Percentiles rank a stretch among this genome's conserved stretches.
Evolutionary conservation across 1,140 invertebrate species (phyloP).

Genomic region (Hirudo medicinalis): DNA sequence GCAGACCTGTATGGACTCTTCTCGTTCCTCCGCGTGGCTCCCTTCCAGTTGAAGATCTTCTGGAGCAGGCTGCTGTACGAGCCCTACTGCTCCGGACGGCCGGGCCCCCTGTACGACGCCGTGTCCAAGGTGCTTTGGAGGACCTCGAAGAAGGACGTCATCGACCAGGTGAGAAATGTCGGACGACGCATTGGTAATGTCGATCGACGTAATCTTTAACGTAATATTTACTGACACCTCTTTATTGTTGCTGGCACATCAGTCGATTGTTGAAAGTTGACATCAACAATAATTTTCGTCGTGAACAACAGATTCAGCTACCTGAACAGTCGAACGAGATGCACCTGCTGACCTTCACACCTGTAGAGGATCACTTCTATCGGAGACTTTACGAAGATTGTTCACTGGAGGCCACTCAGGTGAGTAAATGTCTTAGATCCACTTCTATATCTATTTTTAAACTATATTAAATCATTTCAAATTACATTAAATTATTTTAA

Average conservation of each 20-base stretch:
- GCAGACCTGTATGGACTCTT: slow-evolving; percentile 57
- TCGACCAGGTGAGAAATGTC: slow-evolving; percentile 42
- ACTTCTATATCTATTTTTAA: too few species aligned
- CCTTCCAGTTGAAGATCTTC: slow-evolving; percentile 46
- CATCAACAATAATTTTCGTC: not conserved
- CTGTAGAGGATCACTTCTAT: slow-evolving; percentile 51
- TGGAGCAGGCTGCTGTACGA: slow-evolving; percentile 49
- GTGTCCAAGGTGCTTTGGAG: slow-evolving; percentile 57
- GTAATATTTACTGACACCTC: not conserved
- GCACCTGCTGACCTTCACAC: slow-evolving; percentile 48
- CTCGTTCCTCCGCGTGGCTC: slow-evolving; percentile 53
- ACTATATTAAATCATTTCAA: too few species aligned
- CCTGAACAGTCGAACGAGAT: slow-evolving; percentile 42
- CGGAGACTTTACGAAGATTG: slow-evolving; percentile 42
- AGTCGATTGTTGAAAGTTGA: too few species aligned
- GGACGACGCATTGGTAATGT: too few species aligned
- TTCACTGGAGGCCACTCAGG: slow-evolving; percentile 34
- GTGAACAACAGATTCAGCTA: slow-evolving; percentile 41
- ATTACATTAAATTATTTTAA: too few species aligned
- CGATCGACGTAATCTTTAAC: too few species aligned
- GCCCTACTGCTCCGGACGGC: slow-evolving; percentile 45
- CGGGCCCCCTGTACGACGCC: slow-evolving; percentile 44
- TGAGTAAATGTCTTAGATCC: slow-evolving; percentile 16
- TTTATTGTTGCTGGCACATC: not conserved
- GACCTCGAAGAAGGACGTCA: slow-evolving; percentile 52